Conservation (phyloP, 1,140 invertebrate genomes). For the Bombus superbus region DNA sequence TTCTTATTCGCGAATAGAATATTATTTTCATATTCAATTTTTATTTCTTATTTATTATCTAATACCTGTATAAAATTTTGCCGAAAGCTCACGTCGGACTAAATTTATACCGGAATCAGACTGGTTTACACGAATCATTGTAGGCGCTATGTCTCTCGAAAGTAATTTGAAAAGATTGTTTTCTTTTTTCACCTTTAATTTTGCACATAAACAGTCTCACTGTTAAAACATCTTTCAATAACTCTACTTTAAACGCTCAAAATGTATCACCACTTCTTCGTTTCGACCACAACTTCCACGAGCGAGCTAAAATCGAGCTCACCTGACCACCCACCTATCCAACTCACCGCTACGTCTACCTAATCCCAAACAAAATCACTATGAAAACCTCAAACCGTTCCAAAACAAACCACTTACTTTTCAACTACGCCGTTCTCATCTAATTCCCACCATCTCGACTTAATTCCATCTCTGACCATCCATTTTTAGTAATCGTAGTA, state of each 20-base stretch:
- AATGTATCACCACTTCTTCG: not conserved
- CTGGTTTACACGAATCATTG: too few species aligned
- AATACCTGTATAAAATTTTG: too few species aligned
- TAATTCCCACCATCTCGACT: not conserved
- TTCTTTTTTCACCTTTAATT: too few species aligned
- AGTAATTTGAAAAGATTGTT: too few species aligned
- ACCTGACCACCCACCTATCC: not conserved
- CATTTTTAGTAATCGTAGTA: not conserved
- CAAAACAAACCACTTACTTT: constrained; percentile 1
- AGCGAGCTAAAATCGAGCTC: not conserved
- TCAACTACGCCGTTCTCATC: not conserved
- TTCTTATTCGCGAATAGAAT: too few species aligned
- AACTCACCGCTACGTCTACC: not conserved
- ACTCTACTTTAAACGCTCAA: not conserved
- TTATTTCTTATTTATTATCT: too few species aligned
- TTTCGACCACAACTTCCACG: not conserved
- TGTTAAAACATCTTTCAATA: too few species aligned
- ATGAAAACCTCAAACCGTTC: not conserved
- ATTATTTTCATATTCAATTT: too few species aligned
- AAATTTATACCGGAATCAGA: too few species aligned
- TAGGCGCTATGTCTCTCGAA: too few species aligned
- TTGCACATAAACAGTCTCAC: not conserved
- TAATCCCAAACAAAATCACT: not conserved
- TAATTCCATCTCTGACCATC: not conserved
- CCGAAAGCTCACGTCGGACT: too few species aligned